Percentiles rank a stretch among this genome's conserved stretches.
Conservation (phyloP, 2,113 vertebrate species). For the Dipodomys stephensi region DNA sequence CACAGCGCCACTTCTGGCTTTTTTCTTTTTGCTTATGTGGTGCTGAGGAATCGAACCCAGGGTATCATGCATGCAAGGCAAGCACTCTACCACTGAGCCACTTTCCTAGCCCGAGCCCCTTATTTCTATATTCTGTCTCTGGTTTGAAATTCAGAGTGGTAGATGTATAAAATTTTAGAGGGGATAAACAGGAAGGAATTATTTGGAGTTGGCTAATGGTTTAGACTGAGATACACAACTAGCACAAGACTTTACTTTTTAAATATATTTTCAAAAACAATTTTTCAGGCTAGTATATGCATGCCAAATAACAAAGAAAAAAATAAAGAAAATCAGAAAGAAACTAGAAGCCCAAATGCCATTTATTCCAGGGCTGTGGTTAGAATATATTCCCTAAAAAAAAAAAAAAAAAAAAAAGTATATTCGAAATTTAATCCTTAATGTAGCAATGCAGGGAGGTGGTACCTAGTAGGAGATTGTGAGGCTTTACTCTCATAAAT, state of each 20-base stretch:
- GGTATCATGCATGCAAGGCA: too few relatives aligned
- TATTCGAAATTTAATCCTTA: neutral
- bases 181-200: slow-evolving; percentile 24
- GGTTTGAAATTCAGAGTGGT: neutral
- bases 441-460: neutral
- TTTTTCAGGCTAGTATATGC: neutral
- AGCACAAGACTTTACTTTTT: neutral
- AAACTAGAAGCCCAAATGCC: neutral
- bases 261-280: neutral
- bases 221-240: neutral
- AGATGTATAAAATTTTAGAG: neutral
- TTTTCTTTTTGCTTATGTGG: too few relatives aligned
- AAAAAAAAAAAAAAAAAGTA: too few relatives aligned
- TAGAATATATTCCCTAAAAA: neutral
- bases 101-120: too few relatives aligned
- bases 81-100: too few relatives aligned
- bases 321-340: slow-evolving; percentile 2
- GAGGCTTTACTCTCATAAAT: neutral
- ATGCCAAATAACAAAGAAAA: slow-evolving; percentile 12
- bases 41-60: too few relatives aligned
- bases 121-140: slow-evolving; percentile 13
- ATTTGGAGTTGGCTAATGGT: neutral
- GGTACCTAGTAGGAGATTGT: too few relatives aligned
- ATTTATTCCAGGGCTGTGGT: neutral
- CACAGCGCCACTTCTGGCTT: too few relatives aligned